These are phyloP conservation scores for Sturmia bella DNA, from an alignment of 2,888 invertebrate genomes.

Conservation along the genomic window DNA sequence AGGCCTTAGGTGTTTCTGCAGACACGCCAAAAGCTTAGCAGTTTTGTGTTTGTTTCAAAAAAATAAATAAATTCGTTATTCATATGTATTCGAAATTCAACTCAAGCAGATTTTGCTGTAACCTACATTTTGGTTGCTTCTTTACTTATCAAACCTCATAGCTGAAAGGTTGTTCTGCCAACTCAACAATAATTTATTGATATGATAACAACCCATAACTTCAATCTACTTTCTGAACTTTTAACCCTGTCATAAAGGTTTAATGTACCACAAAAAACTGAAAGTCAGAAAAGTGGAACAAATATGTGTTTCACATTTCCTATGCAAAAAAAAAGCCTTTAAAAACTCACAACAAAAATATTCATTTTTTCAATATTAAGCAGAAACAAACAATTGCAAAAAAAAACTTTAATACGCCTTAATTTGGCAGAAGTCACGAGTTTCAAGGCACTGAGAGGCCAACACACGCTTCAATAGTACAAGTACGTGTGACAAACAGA, in stretches of 20 bases:
- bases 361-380: slow-evolving; percentile 23
- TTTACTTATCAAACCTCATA: too few relatives aligned
- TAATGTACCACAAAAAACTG: slow-evolving; percentile 13
- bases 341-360: slow-evolving; percentile 8
- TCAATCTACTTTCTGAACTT: slow-evolving; percentile 35
- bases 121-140: too few relatives aligned
- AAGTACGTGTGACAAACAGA: slow-evolving; percentile 20
- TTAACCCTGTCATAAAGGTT: slow-evolving; percentile 20
- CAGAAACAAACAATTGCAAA: slow-evolving; percentile 3
- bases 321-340: neutral
- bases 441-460: neutral
- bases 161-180: neutral
- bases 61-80: too few relatives aligned
- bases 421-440: neutral
- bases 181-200: neutral
- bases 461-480: neutral
- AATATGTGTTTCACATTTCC: slow-evolving; percentile 1
- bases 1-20: too few relatives aligned
- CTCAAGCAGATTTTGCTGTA: too few relatives aligned
- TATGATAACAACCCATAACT: neutral
- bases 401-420: neutral
- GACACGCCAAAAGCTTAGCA: too few relatives aligned
- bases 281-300: slow-evolving; percentile 18
- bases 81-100: too few relatives aligned
- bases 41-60: too few relatives aligned